phyloP scores from a whole-genome alignment of 2,113 vertebrate genomes.

The Clupea harengus region DNA sequence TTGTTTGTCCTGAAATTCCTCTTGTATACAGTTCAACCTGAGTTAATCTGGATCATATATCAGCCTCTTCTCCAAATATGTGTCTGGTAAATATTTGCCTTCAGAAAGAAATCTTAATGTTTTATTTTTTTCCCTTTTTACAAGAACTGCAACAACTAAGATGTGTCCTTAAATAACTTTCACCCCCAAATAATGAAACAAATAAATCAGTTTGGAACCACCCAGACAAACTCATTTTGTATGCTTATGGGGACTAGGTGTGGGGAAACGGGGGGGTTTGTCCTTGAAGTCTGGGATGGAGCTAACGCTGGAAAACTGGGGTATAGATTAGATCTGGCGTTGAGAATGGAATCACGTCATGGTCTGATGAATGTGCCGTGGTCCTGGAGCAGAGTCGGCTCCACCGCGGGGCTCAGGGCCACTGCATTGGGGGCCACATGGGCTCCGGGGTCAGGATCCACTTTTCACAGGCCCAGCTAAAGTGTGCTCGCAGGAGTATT shows the following conservation, averaged over 20 bases:
- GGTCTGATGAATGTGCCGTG: slow-evolving; percentile 53
- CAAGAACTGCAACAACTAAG: neutral
- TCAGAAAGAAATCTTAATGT: slow-evolving; percentile 29
- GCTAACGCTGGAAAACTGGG: slow-evolving; percentile 26
- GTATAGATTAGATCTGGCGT: slow-evolving; percentile 43
- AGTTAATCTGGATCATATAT: slow-evolving; percentile 47
- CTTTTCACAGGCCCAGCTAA: neutral
- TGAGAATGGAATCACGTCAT: slow-evolving; percentile 51
- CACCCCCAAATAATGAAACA: neutral
- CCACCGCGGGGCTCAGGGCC: neutral
- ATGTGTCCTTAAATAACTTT: neutral
- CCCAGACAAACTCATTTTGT: neutral
- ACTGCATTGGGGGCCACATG: slow-evolving; percentile 1
- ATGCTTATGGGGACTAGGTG: slow-evolving; percentile 4
- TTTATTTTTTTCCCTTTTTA: slow-evolving; percentile 32
- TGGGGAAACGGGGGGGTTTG: slow-evolving; percentile 6
- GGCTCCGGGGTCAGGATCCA: neutral
- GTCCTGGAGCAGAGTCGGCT: slow-evolving; percentile 34
- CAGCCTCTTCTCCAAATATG: slow-evolving; percentile 40
- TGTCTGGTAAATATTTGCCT: slow-evolving; percentile 46
- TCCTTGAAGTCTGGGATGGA: slow-evolving; percentile 39
- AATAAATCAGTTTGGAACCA: neutral
- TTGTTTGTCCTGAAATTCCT: slow-evolving; percentile 45
- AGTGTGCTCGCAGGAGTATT: neutral
- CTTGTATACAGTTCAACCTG: slow-evolving; percentile 48